A percentile compares a stretch with the other conserved stretches of the same genome.
Conservation (phyloP, 1,140 invertebrate genomes). For the Drosophila jambulina region DNA sequence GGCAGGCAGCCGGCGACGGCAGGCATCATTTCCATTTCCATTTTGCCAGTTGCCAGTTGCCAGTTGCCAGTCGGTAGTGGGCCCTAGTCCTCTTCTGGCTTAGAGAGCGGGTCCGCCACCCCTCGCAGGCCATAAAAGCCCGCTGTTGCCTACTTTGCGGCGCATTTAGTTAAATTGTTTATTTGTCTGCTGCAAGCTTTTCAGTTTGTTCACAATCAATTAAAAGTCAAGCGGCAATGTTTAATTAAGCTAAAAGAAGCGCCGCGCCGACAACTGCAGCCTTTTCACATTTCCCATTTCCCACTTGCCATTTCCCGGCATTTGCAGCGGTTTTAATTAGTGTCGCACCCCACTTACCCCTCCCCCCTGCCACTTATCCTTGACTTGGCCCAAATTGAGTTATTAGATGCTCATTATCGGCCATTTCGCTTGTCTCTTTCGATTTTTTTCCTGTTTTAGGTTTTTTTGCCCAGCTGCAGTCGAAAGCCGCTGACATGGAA, state of each 20-base stretch:
- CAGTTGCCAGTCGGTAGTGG: slow-evolving; percentile 20
- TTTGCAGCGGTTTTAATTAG: slow-evolving; percentile 72
- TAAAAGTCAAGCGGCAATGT: slow-evolving; percentile 80
- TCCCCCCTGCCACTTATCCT: slow-evolving; percentile 28
- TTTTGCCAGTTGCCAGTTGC: slow-evolving; percentile 52
- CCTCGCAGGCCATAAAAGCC: slow-evolving; percentile 50
- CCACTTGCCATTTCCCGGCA: slow-evolving; percentile 23
- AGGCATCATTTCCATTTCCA: slow-evolving; percentile 74
- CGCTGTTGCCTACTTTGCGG: slow-evolving; percentile 76
- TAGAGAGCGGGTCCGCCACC: slow-evolving; percentile 18
- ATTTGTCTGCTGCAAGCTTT: slow-evolving; percentile 66
- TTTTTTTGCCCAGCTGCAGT: slow-evolving; percentile 62
- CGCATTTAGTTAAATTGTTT: slow-evolving; percentile 84
- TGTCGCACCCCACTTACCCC: slow-evolving; percentile 28
- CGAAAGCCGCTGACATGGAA: slow-evolving; percentile 71
- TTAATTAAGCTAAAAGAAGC: slow-evolving; percentile 82
- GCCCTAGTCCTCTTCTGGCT: slow-evolving; percentile 34
- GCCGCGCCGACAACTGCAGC: slow-evolving; percentile 36
- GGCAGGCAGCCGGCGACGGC: slow-evolving; percentile 33
- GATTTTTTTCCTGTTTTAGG: slow-evolving; percentile 5
- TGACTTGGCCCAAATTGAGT: slow-evolving; percentile 67
- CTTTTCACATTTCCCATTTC: slow-evolving; percentile 16
- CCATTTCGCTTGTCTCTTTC: slow-evolving; percentile 38
- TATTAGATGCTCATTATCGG: slow-evolving; percentile 78
- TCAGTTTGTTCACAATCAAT: slow-evolving; percentile 81